Evolutionary conservation across 2,888 invertebrate genomes (phyloP).

Genomic region (Calephelis perditalis): DNA sequence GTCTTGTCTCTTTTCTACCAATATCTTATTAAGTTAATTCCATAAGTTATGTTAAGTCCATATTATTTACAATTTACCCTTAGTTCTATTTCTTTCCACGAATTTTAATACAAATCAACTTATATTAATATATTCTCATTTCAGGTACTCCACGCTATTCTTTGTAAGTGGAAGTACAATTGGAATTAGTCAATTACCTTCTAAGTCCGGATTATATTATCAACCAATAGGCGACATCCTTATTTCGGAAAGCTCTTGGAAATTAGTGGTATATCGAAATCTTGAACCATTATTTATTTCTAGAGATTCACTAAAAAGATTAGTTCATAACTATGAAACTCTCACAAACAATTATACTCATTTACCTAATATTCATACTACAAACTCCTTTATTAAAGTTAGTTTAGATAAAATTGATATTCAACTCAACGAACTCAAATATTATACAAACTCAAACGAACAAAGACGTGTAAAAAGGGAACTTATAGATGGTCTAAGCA

Average conservation of each 20-base stretch:
- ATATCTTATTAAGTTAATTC: neutral
- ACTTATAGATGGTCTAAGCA: constrained; percentile 32
- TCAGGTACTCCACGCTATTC: constrained; percentile 24
- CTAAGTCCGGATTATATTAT: constrained; percentile 26
- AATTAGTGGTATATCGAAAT: constrained; percentile 30
- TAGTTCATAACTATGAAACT: constrained; percentile 25
- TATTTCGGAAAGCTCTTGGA: constrained; percentile 29
- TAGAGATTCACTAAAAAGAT: constrained; percentile 27
- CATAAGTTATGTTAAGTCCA: neutral
- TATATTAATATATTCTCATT: constrained; percentile 22
- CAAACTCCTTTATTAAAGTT: neutral
- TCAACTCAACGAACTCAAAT: neutral
- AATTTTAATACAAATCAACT: constrained; percentile 12
- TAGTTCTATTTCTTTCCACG: too few species aligned
- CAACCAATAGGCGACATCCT: constrained; percentile 18
- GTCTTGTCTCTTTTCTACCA: too few species aligned
- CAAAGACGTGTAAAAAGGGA: constrained; percentile 23
- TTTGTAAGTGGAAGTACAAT: constrained; percentile 6
- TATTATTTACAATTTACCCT: too few species aligned
- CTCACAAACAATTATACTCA: neutral
- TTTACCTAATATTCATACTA: constrained; percentile 3
- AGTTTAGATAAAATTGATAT: neutral
- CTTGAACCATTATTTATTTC: constrained; percentile 28
- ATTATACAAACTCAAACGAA: neutral
- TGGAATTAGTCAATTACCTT: constrained; percentile 23